Evolutionary conservation across 64 coral and sea anemone genomes (phyloP), one percentile per base, ranked within the genome.

Genomic region (Porites lutea): DNA sequence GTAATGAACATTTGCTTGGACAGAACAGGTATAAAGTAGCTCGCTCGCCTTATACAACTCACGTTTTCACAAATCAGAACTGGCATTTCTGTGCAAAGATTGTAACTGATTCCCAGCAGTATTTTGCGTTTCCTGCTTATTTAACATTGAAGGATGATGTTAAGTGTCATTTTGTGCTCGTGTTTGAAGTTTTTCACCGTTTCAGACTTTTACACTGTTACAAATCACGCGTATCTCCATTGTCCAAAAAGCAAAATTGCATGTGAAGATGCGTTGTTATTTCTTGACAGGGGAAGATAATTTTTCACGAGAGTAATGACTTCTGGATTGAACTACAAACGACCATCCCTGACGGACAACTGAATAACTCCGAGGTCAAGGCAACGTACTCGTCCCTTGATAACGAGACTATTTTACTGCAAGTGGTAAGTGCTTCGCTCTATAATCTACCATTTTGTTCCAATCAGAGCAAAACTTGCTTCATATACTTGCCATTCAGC

Each of bases 341-440:
- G 14, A 77, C 60, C 51, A 44, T 65, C 3, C 14, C 44, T 9
- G 73, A 87, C 10, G 73, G 72, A 45, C 14, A 67, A 37, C 0
- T 37, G 2, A 93, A 93, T 75, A 58, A 75, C 10, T 78, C 82
- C 45, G 48, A 71, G 13, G 64, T 87, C 37, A 83, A 93, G 43
- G 54, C 82, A 19, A 37, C 45, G 2, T 93, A 93, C 91, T 62
- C 64, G 13, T 61, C 85, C 10, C 9, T 66, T 12, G 62, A 93
- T 49, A 93, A 93, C 74, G 5, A 87, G 2, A 50, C 91, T 9
- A 86, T 93, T 9, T 55, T 93, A 21, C 83, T 93, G 11, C 70
- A 93, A 79, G 91, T 93, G 82, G 91, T 93, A 86, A 79, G 91
- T 65, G 3, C 9, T 37, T 44, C 19, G 2, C 22, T 21, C 8